These are phyloP conservation scores for Coilia nasus DNA, from an alignment of 2,797 vertebrate species.

Conservation along the genomic window DNA sequence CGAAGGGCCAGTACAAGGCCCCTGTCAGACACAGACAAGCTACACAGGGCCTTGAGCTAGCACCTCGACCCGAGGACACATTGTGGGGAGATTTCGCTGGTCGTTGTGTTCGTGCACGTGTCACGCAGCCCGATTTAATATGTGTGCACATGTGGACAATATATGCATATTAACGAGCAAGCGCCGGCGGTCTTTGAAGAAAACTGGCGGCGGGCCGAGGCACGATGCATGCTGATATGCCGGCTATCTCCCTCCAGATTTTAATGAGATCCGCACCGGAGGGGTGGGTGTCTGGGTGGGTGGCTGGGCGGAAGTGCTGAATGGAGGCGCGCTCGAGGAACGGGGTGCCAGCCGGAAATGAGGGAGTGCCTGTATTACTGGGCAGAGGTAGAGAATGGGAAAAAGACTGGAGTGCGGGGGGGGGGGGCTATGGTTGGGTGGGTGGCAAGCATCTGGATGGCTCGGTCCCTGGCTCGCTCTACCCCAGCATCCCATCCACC, in stretches of 20 bases:
- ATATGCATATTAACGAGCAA: conserved; percentile 3
- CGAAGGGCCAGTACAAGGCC: background rate
- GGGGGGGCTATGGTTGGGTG: too few relatives aligned
- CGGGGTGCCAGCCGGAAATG: background rate
- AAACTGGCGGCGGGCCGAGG: background rate
- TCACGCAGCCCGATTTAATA: background rate
- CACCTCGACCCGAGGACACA: background rate
- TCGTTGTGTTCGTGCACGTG: too few relatives aligned
- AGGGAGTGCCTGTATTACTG: conserved; percentile 7
- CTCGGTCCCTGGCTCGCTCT: background rate
- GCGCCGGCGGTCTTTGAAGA: background rate
- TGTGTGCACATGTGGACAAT: background rate
- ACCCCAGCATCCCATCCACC: too few relatives aligned
- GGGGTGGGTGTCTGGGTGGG: background rate
- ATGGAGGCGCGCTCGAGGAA: conserved; percentile 1
- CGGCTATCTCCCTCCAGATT: background rate
- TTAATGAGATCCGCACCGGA: conserved; percentile 18
- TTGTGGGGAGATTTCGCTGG: too few relatives aligned
- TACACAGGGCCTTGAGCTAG: background rate
- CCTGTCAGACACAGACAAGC: background rate
- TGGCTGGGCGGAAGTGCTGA: background rate
- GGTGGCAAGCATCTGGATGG: background rate
- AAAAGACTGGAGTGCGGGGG: background rate
- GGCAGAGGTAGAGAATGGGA: background rate
- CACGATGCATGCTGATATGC: conserved; percentile 16